Evolutionary conservation across 2,113 vertebrate genomes (phyloP).

Genomic region (Falcunculus frontatus): DNA sequence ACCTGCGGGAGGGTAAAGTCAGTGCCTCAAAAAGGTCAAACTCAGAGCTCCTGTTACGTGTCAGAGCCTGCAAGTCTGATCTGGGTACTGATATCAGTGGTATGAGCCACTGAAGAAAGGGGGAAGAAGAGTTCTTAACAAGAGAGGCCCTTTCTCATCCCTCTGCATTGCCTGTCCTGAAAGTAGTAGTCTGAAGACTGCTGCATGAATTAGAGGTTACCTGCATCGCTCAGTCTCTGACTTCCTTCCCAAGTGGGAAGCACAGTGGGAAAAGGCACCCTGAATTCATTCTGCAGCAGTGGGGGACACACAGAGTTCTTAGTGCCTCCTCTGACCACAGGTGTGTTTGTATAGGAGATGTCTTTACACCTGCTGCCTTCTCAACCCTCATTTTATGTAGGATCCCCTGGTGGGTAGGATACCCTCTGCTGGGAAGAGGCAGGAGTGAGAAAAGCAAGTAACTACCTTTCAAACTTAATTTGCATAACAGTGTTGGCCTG

Average conservation of each 20-base stretch:
- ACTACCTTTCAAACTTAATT: background rate
- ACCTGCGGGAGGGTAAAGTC: background rate
- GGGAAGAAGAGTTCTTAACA: background rate
- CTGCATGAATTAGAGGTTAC: background rate
- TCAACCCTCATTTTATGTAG: background rate
- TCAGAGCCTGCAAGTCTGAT: background rate
- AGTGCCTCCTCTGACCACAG: background rate
- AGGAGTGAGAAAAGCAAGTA: background rate
- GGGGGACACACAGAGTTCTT: rapidly evolving
- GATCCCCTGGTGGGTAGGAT: background rate
- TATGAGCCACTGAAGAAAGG: background rate
- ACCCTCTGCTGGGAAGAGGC: background rate
- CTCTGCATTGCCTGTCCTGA: background rate
- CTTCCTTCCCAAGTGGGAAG: background rate
- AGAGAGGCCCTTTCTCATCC: background rate
- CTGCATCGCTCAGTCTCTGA: background rate
- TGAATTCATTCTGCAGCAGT: background rate
- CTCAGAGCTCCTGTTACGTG: background rate
- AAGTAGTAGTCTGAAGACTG: background rate
- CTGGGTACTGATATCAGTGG: background rate
- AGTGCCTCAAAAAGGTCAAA: background rate
- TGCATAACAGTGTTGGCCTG: background rate
- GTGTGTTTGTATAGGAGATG: background rate
- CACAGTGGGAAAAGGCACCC: background rate
- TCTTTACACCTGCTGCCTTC: background rate